A percentile compares a stretch with the other conserved stretches of the same genome.
Conservation (phyloP, 2,888 invertebrate species). For the Gisinianus flammeolus region DNA sequence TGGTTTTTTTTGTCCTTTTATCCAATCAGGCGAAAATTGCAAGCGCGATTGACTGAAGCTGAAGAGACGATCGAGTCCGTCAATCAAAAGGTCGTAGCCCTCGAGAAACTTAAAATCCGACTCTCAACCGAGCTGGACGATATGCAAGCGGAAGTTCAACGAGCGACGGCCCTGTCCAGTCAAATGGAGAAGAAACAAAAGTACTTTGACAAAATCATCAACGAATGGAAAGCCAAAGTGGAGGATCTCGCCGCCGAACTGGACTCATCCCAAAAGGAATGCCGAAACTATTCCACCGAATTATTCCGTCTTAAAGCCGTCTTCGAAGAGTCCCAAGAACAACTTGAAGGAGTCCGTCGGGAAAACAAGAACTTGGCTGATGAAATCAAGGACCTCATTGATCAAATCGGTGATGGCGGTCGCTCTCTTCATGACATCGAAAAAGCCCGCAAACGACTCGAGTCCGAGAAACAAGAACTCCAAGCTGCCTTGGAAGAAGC, state of each 20-base stretch:
- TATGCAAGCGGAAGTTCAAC: conserved; percentile 95
- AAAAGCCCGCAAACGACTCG: conserved; percentile 97
- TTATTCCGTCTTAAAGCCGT: conserved; percentile 97
- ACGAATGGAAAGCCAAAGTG: conserved; percentile 99
- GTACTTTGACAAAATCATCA: conserved; percentile 99
- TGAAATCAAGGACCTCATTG: conserved; percentile 99
- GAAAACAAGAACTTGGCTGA: conserved; percentile 99
- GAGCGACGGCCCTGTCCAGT: conserved; percentile 93
- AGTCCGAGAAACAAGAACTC: conserved; percentile 99
- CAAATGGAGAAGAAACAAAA: conserved; percentile 99
- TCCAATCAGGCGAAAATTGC: conserved; percentile 83
- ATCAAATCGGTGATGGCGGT: conserved; percentile 99
- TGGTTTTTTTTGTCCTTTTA: too few relatives aligned
- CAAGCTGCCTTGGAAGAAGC: conserved; percentile 99
- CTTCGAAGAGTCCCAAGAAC: conserved; percentile 96
- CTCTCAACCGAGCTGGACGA: conserved; percentile 97
- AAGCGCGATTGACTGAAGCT: conserved; percentile 95
- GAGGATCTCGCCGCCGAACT: conserved; percentile 97
- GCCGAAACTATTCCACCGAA: conserved; percentile 99
- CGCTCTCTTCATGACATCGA: conserved; percentile 96
- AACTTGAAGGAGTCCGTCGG: conserved; percentile 95
- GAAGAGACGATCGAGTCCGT: conserved; percentile 97
- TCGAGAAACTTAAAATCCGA: conserved; percentile 98
- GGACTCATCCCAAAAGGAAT: conserved; percentile 98
- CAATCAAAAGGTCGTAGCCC: conserved; percentile 94